phyloP scores from a whole-genome alignment of 2,888 invertebrate genomes.

The Agonopterix subpropinquella region DNA sequence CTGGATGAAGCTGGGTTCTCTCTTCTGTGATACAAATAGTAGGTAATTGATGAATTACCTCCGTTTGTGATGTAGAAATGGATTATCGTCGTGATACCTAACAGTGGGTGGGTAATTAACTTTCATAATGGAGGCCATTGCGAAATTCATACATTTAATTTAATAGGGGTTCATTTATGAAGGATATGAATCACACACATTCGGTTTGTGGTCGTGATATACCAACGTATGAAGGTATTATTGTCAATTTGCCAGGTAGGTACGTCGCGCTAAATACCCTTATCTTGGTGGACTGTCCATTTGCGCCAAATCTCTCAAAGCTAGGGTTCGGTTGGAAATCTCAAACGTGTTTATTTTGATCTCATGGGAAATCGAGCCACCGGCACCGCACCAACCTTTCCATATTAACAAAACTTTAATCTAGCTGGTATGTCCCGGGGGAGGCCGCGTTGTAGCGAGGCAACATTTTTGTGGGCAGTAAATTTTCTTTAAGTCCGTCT shows the following conservation, averaged over 20 bases:
- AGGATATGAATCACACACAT: conserved; percentile 2
- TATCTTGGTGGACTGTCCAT: conserved; percentile 26
- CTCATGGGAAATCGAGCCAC: conserved; percentile 47
- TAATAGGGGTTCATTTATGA: conserved; percentile 26
- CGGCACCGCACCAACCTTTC: conserved; percentile 34
- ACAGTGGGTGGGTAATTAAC: conserved; percentile 21
- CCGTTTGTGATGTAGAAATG: conserved; percentile 3
- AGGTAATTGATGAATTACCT: neutral
- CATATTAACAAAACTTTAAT: conserved; percentile 63
- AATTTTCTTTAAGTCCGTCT: conserved; percentile 56
- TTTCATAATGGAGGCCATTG: conserved; percentile 25
- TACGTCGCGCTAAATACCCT: conserved; percentile 21
- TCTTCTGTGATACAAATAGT: too few relatives aligned
- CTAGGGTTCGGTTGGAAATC: conserved; percentile 28
- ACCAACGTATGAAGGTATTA: conserved; percentile 3
- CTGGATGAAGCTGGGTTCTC: too few relatives aligned
- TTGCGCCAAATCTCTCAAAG: conserved; percentile 25
- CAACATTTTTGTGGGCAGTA: conserved; percentile 57
- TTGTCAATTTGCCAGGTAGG: conserved; percentile 12
- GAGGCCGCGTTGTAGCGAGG: conserved; percentile 25
- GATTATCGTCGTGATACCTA: conserved; percentile 1
- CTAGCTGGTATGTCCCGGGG: conserved; percentile 38
- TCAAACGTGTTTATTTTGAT: conserved; percentile 39
- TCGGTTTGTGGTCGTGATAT: conserved; percentile 13
- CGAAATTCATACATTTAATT: conserved; percentile 28